phyloP scores from a whole-genome alignment of 2,113 vertebrate species.

The Tupaia tana region DNA sequence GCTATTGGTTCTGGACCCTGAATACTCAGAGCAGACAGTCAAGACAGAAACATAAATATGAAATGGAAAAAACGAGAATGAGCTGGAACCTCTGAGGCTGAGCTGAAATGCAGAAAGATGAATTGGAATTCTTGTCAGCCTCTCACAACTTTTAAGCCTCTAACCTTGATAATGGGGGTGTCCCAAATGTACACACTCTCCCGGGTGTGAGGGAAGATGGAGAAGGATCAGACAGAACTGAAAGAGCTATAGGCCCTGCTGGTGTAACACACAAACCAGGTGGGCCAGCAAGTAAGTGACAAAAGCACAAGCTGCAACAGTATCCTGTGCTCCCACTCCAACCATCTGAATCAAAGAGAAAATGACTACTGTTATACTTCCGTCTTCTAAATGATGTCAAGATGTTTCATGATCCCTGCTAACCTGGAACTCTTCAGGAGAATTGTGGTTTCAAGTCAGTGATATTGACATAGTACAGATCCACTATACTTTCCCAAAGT shows the following conservation, averaged over 20 bases:
- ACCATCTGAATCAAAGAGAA: constrained; percentile 1
- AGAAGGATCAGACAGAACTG: not conserved
- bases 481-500: not conserved
- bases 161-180: not conserved
- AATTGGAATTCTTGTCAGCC: not conserved
- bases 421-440: not conserved
- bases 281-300: not conserved
- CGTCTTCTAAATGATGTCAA: not conserved
- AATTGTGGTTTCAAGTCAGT: not conserved
- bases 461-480: not conserved
- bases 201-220: constrained; percentile 4
- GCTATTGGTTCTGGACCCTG: not conserved
- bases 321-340: too few relatives aligned
- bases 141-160: not conserved
- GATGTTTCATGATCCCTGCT: not conserved
- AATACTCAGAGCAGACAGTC: not conserved
- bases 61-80: not conserved
- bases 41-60: not conserved
- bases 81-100: not conserved
- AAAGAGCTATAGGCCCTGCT: not conserved
- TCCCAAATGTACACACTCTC: not conserved
- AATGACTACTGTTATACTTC: not conserved
- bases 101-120: not conserved
- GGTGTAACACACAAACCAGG: not conserved
- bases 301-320: not conserved